Evolutionary conservation across 30 jellyfish, hydroid and myxozoan species (phyloP).

Genomic region (Turritopsis rubra): DNA sequence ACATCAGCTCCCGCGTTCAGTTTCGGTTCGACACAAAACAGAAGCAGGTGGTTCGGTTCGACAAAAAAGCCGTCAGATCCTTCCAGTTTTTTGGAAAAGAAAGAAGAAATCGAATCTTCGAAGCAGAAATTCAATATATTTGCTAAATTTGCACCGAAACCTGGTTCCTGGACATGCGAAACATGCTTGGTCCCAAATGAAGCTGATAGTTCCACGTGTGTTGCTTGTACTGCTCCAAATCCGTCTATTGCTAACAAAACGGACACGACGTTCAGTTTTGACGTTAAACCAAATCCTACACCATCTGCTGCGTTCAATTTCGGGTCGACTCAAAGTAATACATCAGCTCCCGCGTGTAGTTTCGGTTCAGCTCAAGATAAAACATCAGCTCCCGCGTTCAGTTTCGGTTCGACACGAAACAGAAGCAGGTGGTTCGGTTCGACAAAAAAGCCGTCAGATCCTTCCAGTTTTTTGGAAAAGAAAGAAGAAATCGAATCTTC

Average conservation of each 20-base stretch:
- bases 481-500: neutral
- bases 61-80: neutral
- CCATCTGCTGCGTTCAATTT: no score
- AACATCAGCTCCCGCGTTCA: neutral
- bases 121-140: neutral
- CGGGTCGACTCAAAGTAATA: neutral
- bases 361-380: constrained; percentile 12
- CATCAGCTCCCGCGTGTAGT: neutral
- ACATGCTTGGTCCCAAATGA: constrained; percentile 25
- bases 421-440: neutral
- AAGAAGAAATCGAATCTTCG: neutral
- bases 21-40: no score
- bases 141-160: constrained; percentile 17
- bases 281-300: no score
- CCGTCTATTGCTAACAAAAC: neutral
- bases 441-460: neutral
- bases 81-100: constrained; percentile 6
- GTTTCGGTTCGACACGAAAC: neutral
- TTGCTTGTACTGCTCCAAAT: constrained; percentile 30
- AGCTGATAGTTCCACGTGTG: neutral
- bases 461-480: neutral
- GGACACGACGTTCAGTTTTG: no score
- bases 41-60: no score
- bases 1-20: no score
- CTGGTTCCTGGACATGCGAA: constrained; percentile 29